phyloP scores from a whole-genome alignment of 2,113 vertebrate species.

The Eudyptes chrysolophus region DNA sequence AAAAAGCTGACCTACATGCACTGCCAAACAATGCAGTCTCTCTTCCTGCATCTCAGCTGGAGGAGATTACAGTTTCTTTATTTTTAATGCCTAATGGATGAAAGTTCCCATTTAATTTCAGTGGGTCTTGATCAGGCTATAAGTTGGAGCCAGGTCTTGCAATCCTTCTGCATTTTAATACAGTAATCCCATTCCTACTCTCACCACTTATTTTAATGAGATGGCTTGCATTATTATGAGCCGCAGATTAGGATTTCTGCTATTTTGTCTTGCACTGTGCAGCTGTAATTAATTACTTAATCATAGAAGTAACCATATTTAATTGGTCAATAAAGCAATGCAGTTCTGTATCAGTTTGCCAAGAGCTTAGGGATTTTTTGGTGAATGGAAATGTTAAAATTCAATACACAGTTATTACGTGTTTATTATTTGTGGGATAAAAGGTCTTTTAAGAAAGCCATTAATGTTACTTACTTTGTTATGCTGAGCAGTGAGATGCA shows the following conservation, averaged over 20 bases:
- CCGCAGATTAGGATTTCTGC: background rate
- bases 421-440: background rate
- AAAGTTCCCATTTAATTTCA: constrained; percentile 33
- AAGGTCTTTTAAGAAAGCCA: background rate
- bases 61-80: constrained; percentile 17
- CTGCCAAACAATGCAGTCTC: constrained; percentile 17
- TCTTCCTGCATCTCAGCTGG: constrained; percentile 24
- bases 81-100: constrained; percentile 45
- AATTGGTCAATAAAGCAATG: background rate
- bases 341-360: background rate
- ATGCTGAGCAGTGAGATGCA: background rate
- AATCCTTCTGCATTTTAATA: background rate
- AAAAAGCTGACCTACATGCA: background rate
- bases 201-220: constrained; percentile 13
- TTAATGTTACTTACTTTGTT: background rate
- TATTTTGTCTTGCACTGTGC: background rate
- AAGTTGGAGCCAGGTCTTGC: background rate
- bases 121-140: constrained; percentile 11
- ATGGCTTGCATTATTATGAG: background rate
- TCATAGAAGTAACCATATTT: background rate
- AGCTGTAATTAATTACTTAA: constrained; percentile 23
- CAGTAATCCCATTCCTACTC: background rate
- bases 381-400: background rate
- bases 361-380: background rate
- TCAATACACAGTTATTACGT: background rate